Conservation (phyloP, 2,888 invertebrate genomes). For the Ephialtes manifestator region DNA sequence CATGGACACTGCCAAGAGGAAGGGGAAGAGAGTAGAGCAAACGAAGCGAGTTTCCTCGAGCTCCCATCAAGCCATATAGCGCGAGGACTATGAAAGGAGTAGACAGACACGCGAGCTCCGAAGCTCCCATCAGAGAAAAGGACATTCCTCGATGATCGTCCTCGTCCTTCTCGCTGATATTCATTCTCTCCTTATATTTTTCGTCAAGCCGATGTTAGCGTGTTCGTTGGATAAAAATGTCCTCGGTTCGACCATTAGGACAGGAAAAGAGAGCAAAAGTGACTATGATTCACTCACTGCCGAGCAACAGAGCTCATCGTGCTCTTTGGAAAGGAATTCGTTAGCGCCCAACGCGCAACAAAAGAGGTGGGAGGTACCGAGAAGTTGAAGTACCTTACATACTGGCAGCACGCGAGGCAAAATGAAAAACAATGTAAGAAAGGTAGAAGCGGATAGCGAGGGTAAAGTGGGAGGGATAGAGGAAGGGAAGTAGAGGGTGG, state of each 20-base stretch:
- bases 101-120: conserved; percentile 64
- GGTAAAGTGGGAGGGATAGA: conserved; percentile 60
- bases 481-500: conserved; percentile 69
- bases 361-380: conserved; percentile 32
- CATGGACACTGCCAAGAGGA: conserved; percentile 41
- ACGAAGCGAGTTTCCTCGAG: conserved; percentile 68
- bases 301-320: conserved; percentile 23
- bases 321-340: conserved; percentile 28
- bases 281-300: conserved; percentile 24
- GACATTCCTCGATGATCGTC: conserved; percentile 72
- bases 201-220: background rate
- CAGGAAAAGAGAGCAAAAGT: conserved; percentile 53
- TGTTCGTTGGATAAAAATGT: conserved; percentile 30
- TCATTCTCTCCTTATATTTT: background rate
- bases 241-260: conserved; percentile 15
- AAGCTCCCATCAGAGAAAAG: conserved; percentile 64
- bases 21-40: conserved; percentile 59
- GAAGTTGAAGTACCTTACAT: background rate
- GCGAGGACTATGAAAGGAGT: background rate
- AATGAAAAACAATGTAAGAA: conserved; percentile 55
- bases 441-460: conserved; percentile 59
- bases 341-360: conserved; percentile 38
- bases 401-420: conserved; percentile 67
- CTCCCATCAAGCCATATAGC: conserved; percentile 20
- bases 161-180: conserved; percentile 63